Percentiles rank a stretch among this genome's conserved stretches.
These are phyloP conservation scores for Alouatta palliata DNA, from an alignment of 2,113 vertebrate genomes.

Conservation along the genomic window DNA sequence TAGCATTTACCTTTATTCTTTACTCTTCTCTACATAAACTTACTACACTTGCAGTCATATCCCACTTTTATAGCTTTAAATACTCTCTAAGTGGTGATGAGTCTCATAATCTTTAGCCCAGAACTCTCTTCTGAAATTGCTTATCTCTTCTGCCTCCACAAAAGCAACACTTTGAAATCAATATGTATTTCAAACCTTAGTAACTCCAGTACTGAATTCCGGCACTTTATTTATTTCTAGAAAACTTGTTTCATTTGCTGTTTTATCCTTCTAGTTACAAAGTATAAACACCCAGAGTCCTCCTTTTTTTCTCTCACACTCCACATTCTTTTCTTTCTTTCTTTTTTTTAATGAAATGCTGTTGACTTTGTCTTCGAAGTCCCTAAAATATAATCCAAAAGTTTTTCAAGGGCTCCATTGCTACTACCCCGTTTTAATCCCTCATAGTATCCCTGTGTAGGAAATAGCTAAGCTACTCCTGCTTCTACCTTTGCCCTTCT, in stretches of 20 bases:
- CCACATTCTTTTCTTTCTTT: background rate
- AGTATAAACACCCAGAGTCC: background rate
- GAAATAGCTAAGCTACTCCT: background rate
- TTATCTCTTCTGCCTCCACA: background rate
- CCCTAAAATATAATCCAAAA: background rate
- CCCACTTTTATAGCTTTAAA: background rate
- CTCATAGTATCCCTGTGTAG: background rate
- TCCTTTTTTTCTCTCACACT: background rate
- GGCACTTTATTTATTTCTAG: background rate
- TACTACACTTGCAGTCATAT: background rate
- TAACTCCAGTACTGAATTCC: background rate
- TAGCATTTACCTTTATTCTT: background rate
- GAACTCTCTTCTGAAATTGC: background rate
- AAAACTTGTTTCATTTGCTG: background rate
- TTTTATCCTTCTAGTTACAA: background rate
- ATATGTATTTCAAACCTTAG: background rate
- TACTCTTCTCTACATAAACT: background rate
- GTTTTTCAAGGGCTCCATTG: background rate
- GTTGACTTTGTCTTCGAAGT: background rate
- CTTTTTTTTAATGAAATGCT: background rate
- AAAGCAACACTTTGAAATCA: background rate
- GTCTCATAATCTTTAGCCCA: background rate
- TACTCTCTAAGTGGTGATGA: background rate
- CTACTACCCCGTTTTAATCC: background rate
- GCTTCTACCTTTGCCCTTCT: background rate